Evolutionary conservation across 2,888 invertebrate genomes (phyloP), one percentile per base, ranked within the genome.

Genomic region (Drosophila prolongata): DNA sequence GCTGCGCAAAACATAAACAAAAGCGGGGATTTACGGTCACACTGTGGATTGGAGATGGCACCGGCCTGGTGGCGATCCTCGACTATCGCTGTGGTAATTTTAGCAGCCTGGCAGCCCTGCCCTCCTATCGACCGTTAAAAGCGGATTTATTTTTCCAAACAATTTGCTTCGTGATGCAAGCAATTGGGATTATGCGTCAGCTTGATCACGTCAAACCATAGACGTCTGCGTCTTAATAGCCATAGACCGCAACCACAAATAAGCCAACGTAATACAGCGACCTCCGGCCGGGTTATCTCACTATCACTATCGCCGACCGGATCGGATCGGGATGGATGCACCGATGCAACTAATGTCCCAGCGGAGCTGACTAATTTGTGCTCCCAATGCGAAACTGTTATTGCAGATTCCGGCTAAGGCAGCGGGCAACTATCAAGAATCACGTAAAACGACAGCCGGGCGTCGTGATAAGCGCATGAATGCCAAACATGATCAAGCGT

Each of bases 391-490:
- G 49, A 70, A 66, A 50, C 40, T 79, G 58, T 59, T 77, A 80
- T 64, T 83, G 65, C 75, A 44, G 85, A 73, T 76, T 66, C 72
- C 55, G 57, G 53, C 50, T 59, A 67, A 68, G 27, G 8, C 56
- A 44, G 4, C 19, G 14, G 43, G 34, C 69, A 62, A 64, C 73
- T 42, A 72, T 72, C 42, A 53, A 47, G 47, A 74, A 74, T 59
- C 83, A 87, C 88, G 86, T 77, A 75, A 77, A 57, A 42, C 47
- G 34, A 53, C 49, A 56, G 74, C 61, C 40, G 47, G 13, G 50
- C 71, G 62, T 64, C 87, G 84, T 84, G 84, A 88, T 78, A 78
- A 86, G 75, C 68, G 58, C 87, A 86, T 86, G 83, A 83, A 58
- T 76, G 76, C 64, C 54, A 71, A 73, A 83, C 89, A 88, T 80